These are phyloP conservation scores for Callitettix versicolor DNA, from an alignment of 1,140 invertebrate genomes.

Conservation along the genomic window DNA sequence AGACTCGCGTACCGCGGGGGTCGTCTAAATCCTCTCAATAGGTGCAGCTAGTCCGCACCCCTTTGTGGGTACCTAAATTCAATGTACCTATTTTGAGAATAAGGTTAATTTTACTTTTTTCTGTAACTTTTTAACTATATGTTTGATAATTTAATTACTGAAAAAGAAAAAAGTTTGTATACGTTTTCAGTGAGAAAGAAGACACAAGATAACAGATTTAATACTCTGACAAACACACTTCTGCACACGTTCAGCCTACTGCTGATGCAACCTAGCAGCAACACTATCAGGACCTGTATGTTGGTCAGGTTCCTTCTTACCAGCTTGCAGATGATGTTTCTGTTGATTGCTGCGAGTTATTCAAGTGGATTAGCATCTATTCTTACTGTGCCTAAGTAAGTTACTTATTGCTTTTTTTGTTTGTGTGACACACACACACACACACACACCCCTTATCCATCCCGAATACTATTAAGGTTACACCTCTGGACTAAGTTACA, in stretches of 20 bases:
- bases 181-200: not conserved
- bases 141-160: too few relatives aligned
- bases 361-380: conserved; percentile 13
- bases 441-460: not conserved
- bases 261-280: conserved; percentile 15
- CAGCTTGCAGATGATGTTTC: conserved; percentile 21
- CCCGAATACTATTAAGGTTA: not conserved
- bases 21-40: too few relatives aligned
- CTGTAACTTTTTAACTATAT: too few relatives aligned
- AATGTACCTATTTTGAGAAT: too few relatives aligned
- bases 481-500: not conserved
- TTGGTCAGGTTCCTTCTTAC: conserved; percentile 17
- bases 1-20: too few relatives aligned
- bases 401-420: too few relatives aligned
- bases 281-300: not conserved
- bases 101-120: too few relatives aligned
- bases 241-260: conserved; percentile 14
- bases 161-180: not conserved
- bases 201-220: conserved; percentile 3
- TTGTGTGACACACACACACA: too few relatives aligned
- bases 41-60: too few relatives aligned
- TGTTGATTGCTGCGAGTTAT: conserved; percentile 41
- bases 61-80: too few relatives aligned
- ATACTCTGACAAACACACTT: conserved; percentile 7
- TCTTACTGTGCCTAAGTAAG: conserved; percentile 14